Evolutionary conservation across 2,797 vertebrate genomes (phyloP), one percentile per base, ranked within the genome.

Genomic region (Pangasius krempfi): DNA sequence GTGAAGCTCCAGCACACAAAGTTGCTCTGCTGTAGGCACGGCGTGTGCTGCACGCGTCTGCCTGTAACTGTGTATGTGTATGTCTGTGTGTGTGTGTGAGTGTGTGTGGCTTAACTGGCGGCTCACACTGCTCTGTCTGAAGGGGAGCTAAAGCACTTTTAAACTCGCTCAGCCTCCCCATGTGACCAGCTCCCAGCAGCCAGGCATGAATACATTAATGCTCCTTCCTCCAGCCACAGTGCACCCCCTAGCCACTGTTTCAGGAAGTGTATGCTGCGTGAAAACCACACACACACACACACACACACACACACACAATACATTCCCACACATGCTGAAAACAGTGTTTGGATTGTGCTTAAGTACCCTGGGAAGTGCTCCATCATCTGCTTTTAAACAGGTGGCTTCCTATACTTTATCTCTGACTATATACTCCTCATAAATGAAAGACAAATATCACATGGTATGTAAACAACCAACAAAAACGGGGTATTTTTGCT

Each of bases 151-250:
- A 91, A 91, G 93, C 93, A 92, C 92, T 94, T 94, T 95, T 95
- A 95, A 96, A 95, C 94, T 94, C 92, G 92, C 94, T 92, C 93
- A 93, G 93, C 92, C 96, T 96, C 95, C 96, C 97, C 97, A 97
- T 97, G 97, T 97, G 97, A 97, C 97, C 96, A 97, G 94, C 96
- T 93, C 93, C 91, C 95, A 95, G 94, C 95, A 96, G 91, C 87
- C 94, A 95, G 94, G 93, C 96, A 96, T 93, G 95, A 95, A 95
- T 96, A 96, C 93, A 96, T 96, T 95, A 96, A 93, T 58, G 88
- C 72, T 84, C n/a, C 70, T 91, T 91, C 92, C 90, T 92, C 91
- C 92, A 91, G 92, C 92, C 91, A 90, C 86, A 89, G 73, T 89
- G 92, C 93, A 89, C 93, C 93, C 93, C 92, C 93, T 94, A 94